Conservation (phyloP, 2,113 vertebrate genomes). For the Seriola aureovittata region DNA sequence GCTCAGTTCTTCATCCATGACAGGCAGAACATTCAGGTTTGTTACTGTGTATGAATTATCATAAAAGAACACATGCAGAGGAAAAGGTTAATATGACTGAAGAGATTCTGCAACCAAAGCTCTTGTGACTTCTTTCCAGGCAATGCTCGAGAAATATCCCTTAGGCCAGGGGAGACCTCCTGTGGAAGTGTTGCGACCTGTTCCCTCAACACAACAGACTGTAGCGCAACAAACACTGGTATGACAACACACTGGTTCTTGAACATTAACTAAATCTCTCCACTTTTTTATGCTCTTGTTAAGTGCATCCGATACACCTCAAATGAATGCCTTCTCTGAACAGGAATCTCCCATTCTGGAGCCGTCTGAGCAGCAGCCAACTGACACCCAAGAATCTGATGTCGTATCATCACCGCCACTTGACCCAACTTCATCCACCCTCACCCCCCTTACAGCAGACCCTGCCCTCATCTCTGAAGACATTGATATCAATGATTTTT, state of each 20-base stretch:
- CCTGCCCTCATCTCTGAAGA: constrained; percentile 62
- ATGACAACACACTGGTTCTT: constrained; percentile 28
- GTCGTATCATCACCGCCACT: constrained; percentile 11
- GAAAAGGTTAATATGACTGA: constrained; percentile 1
- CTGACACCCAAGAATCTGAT: constrained; percentile 27
- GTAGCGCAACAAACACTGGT: constrained; percentile 57
- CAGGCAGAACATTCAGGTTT: constrained; percentile 84
- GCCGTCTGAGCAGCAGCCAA: constrained; percentile 24
- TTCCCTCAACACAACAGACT: constrained; percentile 52
- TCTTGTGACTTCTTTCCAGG: constrained; percentile 67
- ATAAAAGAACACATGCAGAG: constrained; percentile 20
- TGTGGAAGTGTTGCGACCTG: constrained; percentile 48
- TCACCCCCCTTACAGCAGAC: not conserved
- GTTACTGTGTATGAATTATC: constrained; percentile 16
- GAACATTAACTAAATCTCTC: not conserved
- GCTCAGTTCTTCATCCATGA: constrained; percentile 87
- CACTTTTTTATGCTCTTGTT: not conserved
- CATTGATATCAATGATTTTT: constrained; percentile 68
- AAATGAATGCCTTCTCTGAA: constrained; percentile 27
- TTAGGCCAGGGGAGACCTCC: constrained; percentile 77
- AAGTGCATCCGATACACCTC: constrained; percentile 10
- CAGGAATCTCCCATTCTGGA: constrained; percentile 50
- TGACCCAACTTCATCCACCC: not conserved
- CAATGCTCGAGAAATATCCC: constrained; percentile 84
- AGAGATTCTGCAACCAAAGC: not conserved